Conservation (phyloP, 2,797 vertebrate genomes). For the Acipenser transmontanus region DNA sequence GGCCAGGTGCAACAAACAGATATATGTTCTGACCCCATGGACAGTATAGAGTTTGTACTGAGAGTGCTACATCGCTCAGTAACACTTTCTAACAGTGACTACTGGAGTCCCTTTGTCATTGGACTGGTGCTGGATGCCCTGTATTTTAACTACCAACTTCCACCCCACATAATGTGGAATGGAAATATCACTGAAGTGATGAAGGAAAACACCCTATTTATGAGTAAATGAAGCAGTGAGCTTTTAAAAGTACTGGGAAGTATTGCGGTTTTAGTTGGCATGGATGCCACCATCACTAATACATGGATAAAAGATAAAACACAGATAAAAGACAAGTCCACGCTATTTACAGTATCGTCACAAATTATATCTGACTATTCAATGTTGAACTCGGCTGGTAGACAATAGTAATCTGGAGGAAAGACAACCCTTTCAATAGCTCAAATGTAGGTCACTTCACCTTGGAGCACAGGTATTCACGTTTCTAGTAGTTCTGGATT, state of each 20-base stretch:
- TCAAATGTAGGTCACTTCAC: too few relatives aligned
- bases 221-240: constrained; percentile 18
- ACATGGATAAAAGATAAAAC: too few relatives aligned
- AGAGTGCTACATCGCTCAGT: constrained; percentile 34
- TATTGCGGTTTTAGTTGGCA: too few relatives aligned
- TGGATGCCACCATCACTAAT: too few relatives aligned
- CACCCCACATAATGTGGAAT: constrained; percentile 16
- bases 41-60: constrained; percentile 43
- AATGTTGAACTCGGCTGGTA: too few relatives aligned
- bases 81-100: constrained; percentile 43
- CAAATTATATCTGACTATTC: neutral
- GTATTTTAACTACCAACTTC: constrained; percentile 42
- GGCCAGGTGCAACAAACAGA: constrained; percentile 49
- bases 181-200: constrained; percentile 37
- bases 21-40: neutral
- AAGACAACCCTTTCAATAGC: too few relatives aligned
- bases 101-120: constrained; percentile 56
- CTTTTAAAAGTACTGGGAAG: too few relatives aligned
- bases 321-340: too few relatives aligned
- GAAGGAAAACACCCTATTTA: constrained; percentile 37
- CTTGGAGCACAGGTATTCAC: too few relatives aligned
- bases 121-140: constrained; percentile 47
- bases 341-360: too few relatives aligned
- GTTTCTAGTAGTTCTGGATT: too few relatives aligned
- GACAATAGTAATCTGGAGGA: too few relatives aligned